phyloP scores from a whole-genome alignment of 2,113 vertebrate genomes.

The Emydura subglobosa region DNA sequence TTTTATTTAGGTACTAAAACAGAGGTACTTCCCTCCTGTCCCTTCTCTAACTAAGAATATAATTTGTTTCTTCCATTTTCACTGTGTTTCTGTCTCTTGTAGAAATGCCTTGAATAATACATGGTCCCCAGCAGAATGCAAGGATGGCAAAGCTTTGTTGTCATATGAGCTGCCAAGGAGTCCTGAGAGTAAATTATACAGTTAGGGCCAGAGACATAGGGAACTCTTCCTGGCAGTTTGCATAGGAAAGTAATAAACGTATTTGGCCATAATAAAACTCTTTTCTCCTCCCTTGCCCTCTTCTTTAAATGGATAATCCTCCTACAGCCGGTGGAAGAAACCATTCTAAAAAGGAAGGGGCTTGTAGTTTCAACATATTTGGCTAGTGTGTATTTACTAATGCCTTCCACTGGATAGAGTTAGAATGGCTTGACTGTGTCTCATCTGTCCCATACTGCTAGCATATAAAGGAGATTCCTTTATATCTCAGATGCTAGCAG shows the following conservation, averaged over 20 bases:
- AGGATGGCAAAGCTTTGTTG: background rate
- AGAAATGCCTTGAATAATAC: background rate
- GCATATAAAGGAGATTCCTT: background rate
- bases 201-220: background rate
- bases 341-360: background rate
- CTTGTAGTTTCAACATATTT: background rate
- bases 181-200: slow-evolving; percentile 36
- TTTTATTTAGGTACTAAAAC: background rate
- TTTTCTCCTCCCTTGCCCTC: background rate
- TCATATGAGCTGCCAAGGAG: background rate
- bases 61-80: background rate
- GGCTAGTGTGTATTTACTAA: background rate
- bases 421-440: background rate
- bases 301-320: background rate
- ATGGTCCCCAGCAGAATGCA: background rate
- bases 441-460: background rate
- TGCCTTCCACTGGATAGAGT: background rate
- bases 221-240: slow-evolving; percentile 35
- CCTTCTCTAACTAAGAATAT: background rate
- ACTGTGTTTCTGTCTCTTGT: background rate
- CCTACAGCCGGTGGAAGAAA: background rate
- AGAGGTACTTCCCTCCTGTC: background rate
- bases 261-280: background rate
- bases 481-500: accelerated
- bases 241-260: slow-evolving; percentile 20